Conservation (phyloP, 2,797 vertebrate genomes). For the Tragelaphus eurycerus region DNA sequence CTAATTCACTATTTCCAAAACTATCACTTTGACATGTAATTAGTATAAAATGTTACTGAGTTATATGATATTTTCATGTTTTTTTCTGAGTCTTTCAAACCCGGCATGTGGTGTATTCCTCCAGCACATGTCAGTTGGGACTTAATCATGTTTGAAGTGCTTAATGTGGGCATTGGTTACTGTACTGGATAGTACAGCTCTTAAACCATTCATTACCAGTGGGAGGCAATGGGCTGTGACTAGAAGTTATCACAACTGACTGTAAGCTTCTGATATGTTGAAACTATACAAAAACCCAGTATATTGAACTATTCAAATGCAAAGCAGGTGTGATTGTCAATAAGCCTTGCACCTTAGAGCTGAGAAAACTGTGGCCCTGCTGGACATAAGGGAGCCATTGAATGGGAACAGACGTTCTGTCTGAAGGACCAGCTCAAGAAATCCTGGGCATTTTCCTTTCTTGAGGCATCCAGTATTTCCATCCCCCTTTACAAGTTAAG, state of each 20-base stretch:
- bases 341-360: background rate
- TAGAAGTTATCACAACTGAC: background rate
- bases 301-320: background rate
- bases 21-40: background rate
- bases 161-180: background rate
- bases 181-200: background rate
- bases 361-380: background rate
- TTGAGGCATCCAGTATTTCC: background rate
- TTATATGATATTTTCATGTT: background rate
- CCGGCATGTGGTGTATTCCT: rapidly evolving
- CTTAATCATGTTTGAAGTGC: background rate
- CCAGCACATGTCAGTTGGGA: background rate
- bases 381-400: background rate
- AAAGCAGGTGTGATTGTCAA: background rate
- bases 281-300: background rate
- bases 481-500: background rate
- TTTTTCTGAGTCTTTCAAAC: background rate
- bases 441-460: conserved; percentile 12
- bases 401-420: background rate
- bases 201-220: background rate
- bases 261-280: background rate
- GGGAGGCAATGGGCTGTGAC: background rate
- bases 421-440: background rate
- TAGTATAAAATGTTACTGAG: background rate
- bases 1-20: background rate